Base-by-base conservation (phyloP, 2,113 vertebrate species). In the Paracanthobrama guichenoti region DNA sequence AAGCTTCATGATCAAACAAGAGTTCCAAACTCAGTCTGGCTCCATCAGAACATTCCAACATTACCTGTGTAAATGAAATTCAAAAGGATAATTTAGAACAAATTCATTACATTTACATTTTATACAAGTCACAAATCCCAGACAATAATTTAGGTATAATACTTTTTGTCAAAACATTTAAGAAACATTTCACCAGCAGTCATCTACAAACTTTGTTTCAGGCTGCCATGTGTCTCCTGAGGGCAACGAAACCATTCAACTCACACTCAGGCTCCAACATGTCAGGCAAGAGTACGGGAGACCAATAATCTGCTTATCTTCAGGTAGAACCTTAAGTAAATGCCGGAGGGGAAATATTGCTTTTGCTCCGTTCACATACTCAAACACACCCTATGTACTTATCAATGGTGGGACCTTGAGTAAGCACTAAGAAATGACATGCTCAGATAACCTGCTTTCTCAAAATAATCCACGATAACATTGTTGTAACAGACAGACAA, bases 221-320 rank as follows among this genome's bases (percentile, higher is more conserved):
- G 62, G 26, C 81, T 60, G 86, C 83, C 91, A 93, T 94, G 91
- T 93, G 92, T 93, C 92, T 94, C 92, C 92, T 93, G 87, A 85
- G 75, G 66, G 77, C 84, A 39, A 57, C 44, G 31, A 80, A 66
- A 24, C 64, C 89, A 90, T 86, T 84, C 80, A 88, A 82, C 76
- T 79, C 67, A 82, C 84, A 92, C 87, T 93, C 90, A 91, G 87
- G 91, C 92, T 92, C 90, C 81, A 72, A 89, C 90, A 20, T 31
- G 79, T 84, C 64, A 48, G 87, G 90, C 87, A 81, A 86, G 89
- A 86, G 90, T 86, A 80, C 31, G 69, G 44, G 26, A 22, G 66
- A 79, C 83, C 79, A 84, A 22, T 87, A 84, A 83, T 59, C 66
- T 77, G 88, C 86, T 90, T 88, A 84, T 88, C 84, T 86, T 84